Percentiles rank a stretch among this genome's conserved stretches.
phyloP scores from a whole-genome alignment of 92 coral and sea anemone genomes.

The Pocillopora meandrina region DNA sequence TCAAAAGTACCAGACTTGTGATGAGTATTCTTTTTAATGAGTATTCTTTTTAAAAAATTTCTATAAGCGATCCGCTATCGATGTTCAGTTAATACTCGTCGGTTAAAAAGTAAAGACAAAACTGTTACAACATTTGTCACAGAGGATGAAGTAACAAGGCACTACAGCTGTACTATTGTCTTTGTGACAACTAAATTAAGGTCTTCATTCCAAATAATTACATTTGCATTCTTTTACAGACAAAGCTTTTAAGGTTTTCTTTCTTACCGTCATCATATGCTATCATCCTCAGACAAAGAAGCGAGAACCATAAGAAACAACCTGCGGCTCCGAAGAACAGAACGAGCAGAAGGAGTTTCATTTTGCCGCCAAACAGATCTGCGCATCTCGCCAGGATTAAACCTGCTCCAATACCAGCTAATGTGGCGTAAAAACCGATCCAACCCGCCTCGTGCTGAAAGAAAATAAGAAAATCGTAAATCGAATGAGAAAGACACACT shows the following conservation, averaged over 20 bases:
- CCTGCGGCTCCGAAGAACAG: constrained; percentile 91
- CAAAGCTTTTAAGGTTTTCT: neutral
- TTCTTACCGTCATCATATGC: constrained; percentile 80
- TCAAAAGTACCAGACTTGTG: neutral
- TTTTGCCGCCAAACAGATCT: constrained; percentile 93
- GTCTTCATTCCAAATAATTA: too few relatives aligned
- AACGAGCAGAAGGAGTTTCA: constrained; percentile 84
- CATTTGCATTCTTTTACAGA: neutral
- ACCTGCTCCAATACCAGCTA: constrained; percentile 97
- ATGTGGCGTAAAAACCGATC: constrained; percentile 94
- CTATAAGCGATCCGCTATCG: neutral
- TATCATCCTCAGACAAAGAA: constrained; percentile 89
- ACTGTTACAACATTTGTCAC: too few relatives aligned
- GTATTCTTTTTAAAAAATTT: neutral
- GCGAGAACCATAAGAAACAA: constrained; percentile 91
- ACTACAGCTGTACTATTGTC: too few relatives aligned
- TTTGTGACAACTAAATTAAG: too few relatives aligned
- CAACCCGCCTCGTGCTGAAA: constrained; percentile 81
- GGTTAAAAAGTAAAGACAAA: too few relatives aligned
- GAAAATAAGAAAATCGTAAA: neutral
- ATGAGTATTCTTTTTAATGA: neutral
- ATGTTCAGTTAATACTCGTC: too few relatives aligned
- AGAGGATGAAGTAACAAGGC: too few relatives aligned
- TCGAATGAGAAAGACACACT: neutral
- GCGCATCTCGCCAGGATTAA: constrained; percentile 93